A percentile compares a stretch with the other conserved stretches of the same genome.
Evolutionary conservation across 2,113 vertebrate species (phyloP).

Genomic region (Arvicanthis niloticus): DNA sequence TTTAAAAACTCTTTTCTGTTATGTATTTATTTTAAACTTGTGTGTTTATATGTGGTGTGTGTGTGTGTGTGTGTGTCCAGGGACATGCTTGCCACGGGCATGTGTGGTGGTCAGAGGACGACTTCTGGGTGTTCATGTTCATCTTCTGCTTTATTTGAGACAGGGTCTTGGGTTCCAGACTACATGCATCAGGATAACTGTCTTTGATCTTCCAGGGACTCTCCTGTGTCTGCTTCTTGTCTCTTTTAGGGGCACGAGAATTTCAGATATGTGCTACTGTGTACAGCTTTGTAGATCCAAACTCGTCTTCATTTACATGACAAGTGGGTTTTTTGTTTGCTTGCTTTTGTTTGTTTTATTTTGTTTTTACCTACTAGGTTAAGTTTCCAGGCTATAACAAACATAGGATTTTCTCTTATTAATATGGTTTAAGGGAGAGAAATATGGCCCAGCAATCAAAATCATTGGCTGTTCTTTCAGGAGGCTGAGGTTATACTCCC

Average conservation of each 20-base stretch:
- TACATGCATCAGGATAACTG: neutral
- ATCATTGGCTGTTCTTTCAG: neutral
- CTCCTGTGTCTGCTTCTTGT: neutral
- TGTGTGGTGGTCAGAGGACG: neutral
- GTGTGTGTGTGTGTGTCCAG: neutral
- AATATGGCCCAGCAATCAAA: neutral
- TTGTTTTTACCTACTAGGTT: neutral
- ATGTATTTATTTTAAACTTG: neutral
- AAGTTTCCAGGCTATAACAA: neutral
- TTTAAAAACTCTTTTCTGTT: neutral
- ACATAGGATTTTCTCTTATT: neutral
- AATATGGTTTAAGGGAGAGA: neutral
- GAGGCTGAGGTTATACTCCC: neutral
- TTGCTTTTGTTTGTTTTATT: neutral
- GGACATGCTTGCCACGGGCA: neutral
- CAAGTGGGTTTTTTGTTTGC: neutral
- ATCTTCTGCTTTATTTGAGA: neutral
- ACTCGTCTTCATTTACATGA: neutral
- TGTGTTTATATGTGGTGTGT: neutral
- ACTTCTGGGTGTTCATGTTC: too few species aligned
- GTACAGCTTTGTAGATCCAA: neutral
- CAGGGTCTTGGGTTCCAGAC: neutral
- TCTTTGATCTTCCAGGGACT: neutral
- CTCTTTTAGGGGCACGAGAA: too few species aligned
- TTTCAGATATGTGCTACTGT: neutral